phyloP scores from a whole-genome alignment of 2,113 vertebrate species.

The Callipepla californica region DNA sequence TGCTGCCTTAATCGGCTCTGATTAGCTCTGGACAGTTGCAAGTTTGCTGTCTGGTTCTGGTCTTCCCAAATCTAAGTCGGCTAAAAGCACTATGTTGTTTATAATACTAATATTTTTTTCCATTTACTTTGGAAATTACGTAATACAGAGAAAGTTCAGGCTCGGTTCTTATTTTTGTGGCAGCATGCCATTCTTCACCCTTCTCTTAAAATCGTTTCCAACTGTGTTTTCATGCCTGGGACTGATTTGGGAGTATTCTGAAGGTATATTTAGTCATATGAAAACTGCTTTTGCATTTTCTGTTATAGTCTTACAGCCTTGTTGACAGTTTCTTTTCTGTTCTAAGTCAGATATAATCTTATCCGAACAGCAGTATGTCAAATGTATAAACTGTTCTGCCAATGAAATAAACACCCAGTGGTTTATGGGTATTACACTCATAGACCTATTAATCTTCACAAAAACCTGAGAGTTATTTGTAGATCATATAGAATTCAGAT shows the following conservation, averaged over 20 bases:
- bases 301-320: neutral
- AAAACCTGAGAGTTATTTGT: neutral
- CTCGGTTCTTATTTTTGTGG: conserved; percentile 37
- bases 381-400: conserved; percentile 27
- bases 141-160: conserved; percentile 10
- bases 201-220: conserved; percentile 45
- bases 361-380: conserved; percentile 40
- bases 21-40: neutral
- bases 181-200: conserved; percentile 15
- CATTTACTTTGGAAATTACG: neutral
- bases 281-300: conserved; percentile 13
- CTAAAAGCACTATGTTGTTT: neutral
- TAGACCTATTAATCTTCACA: neutral
- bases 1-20: neutral
- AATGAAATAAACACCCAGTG: neutral
- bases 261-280: conserved; percentile 6
- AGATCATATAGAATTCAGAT: neutral
- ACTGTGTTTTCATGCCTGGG: conserved; percentile 54
- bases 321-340: conserved; percentile 51
- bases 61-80: neutral
- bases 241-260: conserved; percentile 34
- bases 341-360: conserved; percentile 18
- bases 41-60: neutral
- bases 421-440: neutral
- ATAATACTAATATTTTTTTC: neutral